Conservation (phyloP, 2,888 invertebrate species). For the Calameuta idolon region DNA sequence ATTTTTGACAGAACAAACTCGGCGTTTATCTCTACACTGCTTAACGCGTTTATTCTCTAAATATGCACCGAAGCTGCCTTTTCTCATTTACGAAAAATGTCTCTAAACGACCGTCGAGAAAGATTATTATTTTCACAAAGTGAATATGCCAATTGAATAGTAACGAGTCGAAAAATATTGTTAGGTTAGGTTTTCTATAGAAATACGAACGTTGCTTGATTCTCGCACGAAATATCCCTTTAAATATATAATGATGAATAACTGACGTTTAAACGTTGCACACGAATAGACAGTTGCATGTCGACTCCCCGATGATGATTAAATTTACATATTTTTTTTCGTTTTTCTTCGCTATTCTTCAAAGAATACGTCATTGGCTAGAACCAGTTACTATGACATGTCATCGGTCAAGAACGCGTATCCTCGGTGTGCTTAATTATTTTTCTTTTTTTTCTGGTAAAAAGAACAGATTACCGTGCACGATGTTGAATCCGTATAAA, state of each 20-base stretch:
- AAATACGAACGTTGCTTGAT: background rate
- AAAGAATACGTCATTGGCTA: background rate
- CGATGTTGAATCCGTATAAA: background rate
- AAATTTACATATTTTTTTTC: background rate
- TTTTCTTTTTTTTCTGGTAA: background rate
- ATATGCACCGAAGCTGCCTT: background rate
- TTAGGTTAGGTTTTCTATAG: background rate
- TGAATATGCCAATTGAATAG: constrained; percentile 17
- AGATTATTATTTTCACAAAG: background rate
- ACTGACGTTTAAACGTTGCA: background rate
- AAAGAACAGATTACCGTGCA: background rate
- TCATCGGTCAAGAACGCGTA: background rate
- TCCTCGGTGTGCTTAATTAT: background rate
- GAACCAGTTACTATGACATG: background rate
- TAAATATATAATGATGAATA: background rate
- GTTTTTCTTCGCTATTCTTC: background rate
- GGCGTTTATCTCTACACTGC: background rate
- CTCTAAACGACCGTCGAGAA: background rate
- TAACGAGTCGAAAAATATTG: constrained; percentile 38
- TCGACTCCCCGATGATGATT: background rate
- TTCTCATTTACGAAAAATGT: background rate
- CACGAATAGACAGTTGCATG: background rate
- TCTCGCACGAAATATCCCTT: background rate
- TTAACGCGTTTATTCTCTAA: background rate
- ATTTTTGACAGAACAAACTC: background rate